Evolutionary conservation across 1,140 invertebrate genomes (phyloP), one percentile per base, ranked within the genome.

Genomic region (Bombus balteatus): DNA sequence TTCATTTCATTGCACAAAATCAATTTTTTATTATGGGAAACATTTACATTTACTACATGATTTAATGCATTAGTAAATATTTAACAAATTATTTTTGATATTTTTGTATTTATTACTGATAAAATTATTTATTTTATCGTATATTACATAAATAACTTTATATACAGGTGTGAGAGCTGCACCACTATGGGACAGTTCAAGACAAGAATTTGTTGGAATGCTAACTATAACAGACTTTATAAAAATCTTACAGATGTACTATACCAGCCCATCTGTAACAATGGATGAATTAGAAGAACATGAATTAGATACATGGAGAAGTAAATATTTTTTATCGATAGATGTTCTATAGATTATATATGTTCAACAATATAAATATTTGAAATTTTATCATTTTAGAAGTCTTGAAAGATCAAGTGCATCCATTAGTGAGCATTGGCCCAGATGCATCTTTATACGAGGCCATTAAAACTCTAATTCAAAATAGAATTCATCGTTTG

Each of bases 151-250:
- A 53, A 71, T n/a, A 78, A 37, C 59, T 78, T 90, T 41, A 79
- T 86, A 81, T 94, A 28, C 92, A 98, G 97, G 98, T 66, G 99
- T 99, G 1, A 96, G 99, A 92, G 99, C 99, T 28, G 99, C 99
- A 32, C 99, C 99, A 1, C 96, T 99, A 57, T 99, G 99, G 99
- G 99, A 99, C 94, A 98, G 98, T 86, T 96, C 96, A 75, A 97
- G 97, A 90, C 99, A 99, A 94, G 96, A 98, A 94, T 99, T 97
- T 94, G 97, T 98, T 53, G 98, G 99, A 73, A 99, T 99, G 99
- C 96, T 99, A 76, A 99, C 99, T 62, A 99, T 99, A 91, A 99
- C 99, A 72, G 99, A 99, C 95, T 99, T 99, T 94, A 99, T 99
- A 92, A 98, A 99, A 95, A 99, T 99, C 92, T 96, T 99, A 75